These are phyloP conservation scores for Eumeta japonica DNA, from an alignment of 1,140 invertebrate genomes.

Conservation along the genomic window DNA sequence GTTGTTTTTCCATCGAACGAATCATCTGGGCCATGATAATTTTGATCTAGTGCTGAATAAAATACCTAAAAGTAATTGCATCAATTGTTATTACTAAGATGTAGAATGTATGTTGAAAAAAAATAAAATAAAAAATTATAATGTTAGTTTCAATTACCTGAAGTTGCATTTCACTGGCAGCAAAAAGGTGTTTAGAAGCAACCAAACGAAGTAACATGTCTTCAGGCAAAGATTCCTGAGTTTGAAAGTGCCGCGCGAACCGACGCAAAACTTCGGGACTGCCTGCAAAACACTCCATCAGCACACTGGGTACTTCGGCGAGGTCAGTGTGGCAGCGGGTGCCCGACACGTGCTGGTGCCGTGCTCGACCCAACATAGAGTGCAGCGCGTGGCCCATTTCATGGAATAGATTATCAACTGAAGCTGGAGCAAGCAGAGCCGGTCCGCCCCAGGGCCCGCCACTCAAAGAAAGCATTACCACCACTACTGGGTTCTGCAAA, in stretches of 20 bases:
- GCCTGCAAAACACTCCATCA: conserved; percentile 97
- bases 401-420: conserved; percentile 96
- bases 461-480: conserved; percentile 87
- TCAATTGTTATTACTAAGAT: too few relatives aligned
- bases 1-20: conserved; percentile 64
- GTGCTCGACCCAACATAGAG: conserved; percentile 94
- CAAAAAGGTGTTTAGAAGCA: conserved; percentile 81
- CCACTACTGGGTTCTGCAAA: conserved; percentile 84
- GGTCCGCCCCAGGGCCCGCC: conserved; percentile 72
- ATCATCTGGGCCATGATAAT: conserved; percentile 72
- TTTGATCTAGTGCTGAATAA: conserved; percentile 87
- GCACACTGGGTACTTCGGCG: conserved; percentile 95
- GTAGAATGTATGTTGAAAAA: background rate
- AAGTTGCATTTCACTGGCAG: conserved; percentile 86
- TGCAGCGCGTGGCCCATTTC: conserved; percentile 99
- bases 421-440: conserved; percentile 76
- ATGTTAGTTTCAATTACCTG: conserved; percentile 74
- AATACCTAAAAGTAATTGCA: conserved; percentile 60
- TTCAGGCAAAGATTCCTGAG: conserved; percentile 79
- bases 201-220: conserved; percentile 76
- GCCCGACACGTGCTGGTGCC: conserved; percentile 96
- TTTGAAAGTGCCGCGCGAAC: conserved; percentile 91
- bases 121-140: too few relatives aligned
- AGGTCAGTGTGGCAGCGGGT: conserved; percentile 97
- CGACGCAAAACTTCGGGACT: conserved; percentile 81